Evolutionary conservation across 2,113 vertebrate genomes (phyloP), one percentile per base, ranked within the genome.

Genomic region (Muntiacus muntjak): DNA sequence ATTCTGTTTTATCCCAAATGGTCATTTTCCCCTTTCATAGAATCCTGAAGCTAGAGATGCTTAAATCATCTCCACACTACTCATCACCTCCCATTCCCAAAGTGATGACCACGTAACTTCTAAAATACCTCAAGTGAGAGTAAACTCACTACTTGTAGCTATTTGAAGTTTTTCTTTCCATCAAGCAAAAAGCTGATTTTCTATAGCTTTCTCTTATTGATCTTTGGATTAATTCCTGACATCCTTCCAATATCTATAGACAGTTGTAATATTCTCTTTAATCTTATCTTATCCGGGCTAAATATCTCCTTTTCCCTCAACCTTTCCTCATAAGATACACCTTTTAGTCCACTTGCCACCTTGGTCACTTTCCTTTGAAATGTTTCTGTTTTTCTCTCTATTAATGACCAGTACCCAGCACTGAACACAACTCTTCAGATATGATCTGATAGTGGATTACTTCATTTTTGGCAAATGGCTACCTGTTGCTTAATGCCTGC

Each of bases 391-490:
- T 97, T 94, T 86, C 52, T n/a, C 36, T 67, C 60, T 90, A 13
- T 62, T 88, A 87, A 55, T 76, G 74, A 57, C 14, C 52, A 95
- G 15, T 54, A 67, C 74, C 28, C 25, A 94, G 19, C 86, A 67
- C 14, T 87, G 52, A 92, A 85, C 4, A 67, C 52, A 94, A 45
- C 45, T 21, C 8, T 71, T 57, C 9, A 87, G 60, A 60, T 62
- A 52, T 50, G 23, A 45, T 83, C 52, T 94, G 23, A 94, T 45
- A 26, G 23, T 76, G 7, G 16, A 54, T 92, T 58, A 57, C 71
- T 55, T 94, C n/a, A 87, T 19, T 94, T 23, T 94, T 93, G n/a
- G 33, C 12, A 89, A 89, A 96, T 89, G 55, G 19, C 14, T 95
- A 85, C 43, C 58, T 55, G 7, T 5, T 13, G 7, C 67, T 83